Conservation (phyloP, 2,888 invertebrate genomes). For the Nysson spinosus region DNA sequence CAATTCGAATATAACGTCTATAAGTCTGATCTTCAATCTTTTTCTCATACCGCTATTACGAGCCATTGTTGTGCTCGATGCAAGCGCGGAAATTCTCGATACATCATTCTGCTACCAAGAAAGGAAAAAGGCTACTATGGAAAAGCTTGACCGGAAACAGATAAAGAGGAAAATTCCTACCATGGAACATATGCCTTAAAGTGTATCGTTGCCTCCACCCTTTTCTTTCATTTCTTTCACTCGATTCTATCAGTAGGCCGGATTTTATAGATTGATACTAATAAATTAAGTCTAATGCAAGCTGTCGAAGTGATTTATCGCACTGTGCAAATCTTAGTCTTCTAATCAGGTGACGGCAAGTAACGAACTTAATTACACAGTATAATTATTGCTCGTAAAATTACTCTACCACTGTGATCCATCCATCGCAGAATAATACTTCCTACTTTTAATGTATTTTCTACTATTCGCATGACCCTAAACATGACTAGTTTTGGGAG, state of each 20-base stretch:
- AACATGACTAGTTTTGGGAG: no score
- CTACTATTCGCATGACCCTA: no score
- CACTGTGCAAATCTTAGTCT: no score
- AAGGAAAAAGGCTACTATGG: neutral
- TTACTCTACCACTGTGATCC: no score
- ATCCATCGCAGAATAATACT: no score
- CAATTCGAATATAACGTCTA: slow-evolving; percentile 1
- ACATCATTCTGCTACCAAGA: neutral
- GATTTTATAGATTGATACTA: no score
- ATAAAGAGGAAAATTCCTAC: slow-evolving; percentile 22
- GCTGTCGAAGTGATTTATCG: no score
- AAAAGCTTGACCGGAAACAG: neutral
- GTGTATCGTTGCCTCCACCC: slow-evolving; percentile 9
- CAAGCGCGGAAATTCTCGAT: neutral
- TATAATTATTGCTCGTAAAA: no score
- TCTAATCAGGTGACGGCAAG: no score
- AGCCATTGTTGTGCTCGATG: slow-evolving; percentile 35
- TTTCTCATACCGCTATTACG: slow-evolving; percentile 41
- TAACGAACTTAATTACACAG: no score
- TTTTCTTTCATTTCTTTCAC: slow-evolving; percentile 7
- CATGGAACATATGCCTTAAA: slow-evolving; percentile 7
- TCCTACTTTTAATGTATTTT: no score
- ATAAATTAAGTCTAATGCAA: no score
- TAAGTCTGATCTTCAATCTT: slow-evolving; percentile 27
- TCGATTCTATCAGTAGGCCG: slow-evolving; percentile 3